A percentile compares a stretch with the other conserved stretches of the same genome.
These are phyloP conservation scores for Torymus auratus DNA, from an alignment of 2,888 invertebrate species.

Conservation along the genomic window DNA sequence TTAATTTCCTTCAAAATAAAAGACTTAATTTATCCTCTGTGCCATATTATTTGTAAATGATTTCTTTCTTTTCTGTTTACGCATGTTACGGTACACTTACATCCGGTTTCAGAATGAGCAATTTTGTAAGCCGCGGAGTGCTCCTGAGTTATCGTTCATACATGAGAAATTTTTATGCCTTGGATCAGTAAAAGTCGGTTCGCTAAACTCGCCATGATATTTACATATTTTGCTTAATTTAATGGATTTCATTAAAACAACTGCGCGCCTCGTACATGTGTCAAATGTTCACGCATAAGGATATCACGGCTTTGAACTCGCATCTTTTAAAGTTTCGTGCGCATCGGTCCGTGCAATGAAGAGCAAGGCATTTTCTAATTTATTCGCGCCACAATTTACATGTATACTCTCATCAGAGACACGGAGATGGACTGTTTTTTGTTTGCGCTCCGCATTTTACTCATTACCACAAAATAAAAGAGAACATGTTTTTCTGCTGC, in stretches of 20 bases:
- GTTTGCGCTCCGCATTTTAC: too few species aligned
- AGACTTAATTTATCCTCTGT: not conserved
- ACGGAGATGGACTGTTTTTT: not conserved
- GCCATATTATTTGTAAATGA: conserved; percentile 7
- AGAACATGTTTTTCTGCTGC: too few species aligned
- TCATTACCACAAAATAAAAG: too few species aligned
- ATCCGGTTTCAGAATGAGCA: conserved; percentile 43
- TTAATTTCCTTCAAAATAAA: not conserved
- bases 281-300: conserved; percentile 9
- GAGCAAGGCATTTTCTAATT: conserved; percentile 56
- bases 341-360: conserved; percentile 54
- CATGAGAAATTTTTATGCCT: not conserved
- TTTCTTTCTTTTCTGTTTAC: conserved; percentile 13
- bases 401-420: not conserved
- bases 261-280: not conserved
- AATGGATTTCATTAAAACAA: conserved; percentile 16
- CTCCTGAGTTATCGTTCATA: conserved; percentile 2
- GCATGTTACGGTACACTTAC: conserved; percentile 40
- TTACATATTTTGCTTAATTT: conserved; percentile 17
- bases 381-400: conserved; percentile 49
- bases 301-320: conserved; percentile 3
- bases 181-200: not conserved
- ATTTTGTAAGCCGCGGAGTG: conserved; percentile 33
- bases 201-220: not conserved
- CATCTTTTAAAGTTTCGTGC: conserved; percentile 21